phyloP scores from a whole-genome alignment of 2,113 vertebrate genomes.

The Recurvirostra avosetta region DNA sequence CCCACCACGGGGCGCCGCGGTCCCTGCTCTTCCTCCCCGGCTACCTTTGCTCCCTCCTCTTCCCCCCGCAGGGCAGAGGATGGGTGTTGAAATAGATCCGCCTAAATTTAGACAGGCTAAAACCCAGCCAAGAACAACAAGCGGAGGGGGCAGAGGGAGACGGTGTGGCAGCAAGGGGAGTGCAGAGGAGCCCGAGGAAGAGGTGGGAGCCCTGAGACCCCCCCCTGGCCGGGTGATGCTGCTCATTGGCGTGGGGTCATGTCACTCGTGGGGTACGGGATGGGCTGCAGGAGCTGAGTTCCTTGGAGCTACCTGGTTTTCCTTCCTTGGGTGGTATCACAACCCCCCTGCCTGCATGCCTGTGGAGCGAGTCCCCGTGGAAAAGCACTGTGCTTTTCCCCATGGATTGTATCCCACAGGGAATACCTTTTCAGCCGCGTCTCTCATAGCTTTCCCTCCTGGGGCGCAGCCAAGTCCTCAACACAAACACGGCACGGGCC shows the following conservation, averaged over 20 bases:
- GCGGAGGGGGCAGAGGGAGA: neutral
- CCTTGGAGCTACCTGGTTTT: neutral
- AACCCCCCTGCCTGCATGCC: fast-evolving
- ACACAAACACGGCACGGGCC: fast-evolving
- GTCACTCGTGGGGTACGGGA: neutral
- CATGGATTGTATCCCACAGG: neutral
- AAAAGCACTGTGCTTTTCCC: neutral
- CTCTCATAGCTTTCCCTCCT: neutral
- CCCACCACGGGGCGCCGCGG: fast-evolving
- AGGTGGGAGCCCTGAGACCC: neutral
- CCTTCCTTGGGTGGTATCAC: neutral
- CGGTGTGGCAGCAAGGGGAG: neutral
- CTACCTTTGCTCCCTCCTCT: constrained; percentile 22
- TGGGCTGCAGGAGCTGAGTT: neutral
- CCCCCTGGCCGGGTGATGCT: too few relatives aligned
- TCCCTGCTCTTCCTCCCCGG: neutral
- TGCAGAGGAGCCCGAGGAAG: neutral
- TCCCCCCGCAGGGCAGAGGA: neutral
- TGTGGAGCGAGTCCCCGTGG: fast-evolving
- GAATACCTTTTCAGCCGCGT: neutral
- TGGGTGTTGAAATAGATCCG: constrained; percentile 2
- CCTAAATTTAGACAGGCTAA: constrained; percentile 58
- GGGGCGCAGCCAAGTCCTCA: neutral
- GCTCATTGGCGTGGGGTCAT: fast-evolving
- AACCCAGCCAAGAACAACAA: neutral